Base-by-base conservation (phyloP, 2,113 vertebrate species). In the Prunella fulvescens region DNA sequence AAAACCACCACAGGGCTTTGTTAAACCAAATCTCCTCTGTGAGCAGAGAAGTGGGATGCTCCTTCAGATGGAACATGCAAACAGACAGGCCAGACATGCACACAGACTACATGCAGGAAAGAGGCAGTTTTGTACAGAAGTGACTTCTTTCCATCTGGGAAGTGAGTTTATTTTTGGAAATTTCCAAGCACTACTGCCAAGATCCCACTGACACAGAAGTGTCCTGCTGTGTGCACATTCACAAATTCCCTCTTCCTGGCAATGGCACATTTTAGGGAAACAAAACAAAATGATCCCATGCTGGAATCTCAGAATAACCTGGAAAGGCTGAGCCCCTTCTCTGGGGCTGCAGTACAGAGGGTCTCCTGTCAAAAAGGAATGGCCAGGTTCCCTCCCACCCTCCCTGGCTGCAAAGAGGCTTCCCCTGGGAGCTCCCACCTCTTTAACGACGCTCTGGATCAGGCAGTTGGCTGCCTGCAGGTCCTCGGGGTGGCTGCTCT, bases 381-480 rank as follows among this genome's bases (percentile, higher is more conserved):
- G 42, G 26, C 40, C 61, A 58, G 0, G 18, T 6, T 42, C 37
- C 33, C 23, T 62, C 51, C 66, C 44, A 24, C 5, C 28, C 28
- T 23, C 42, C 39, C 26, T 18, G 6, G n/a, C 39, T 45, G 62
- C 56, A 39, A 19, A 24, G 20, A 12, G 37, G 25, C 39, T 16
- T 19, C 39, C 10, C 70, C 26, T 29, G 1, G 40, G 11, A 33
- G 51, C 19, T 62, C 72, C 56, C 31, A 96, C 99, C 98, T 99
- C 99, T 93, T 97, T 98, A 9, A 99, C 89, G 82, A 98, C 97
- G 66, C 95, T 98, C 97, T 99, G 99, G 95, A 99, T 99, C 72
- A 99, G 98, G 33, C 95, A 96, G 97, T 99, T 99, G 31, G 99
- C 99, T 14, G 98, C 98, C 95, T 98, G 98, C 93, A 99, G 97